phyloP scores from a whole-genome alignment of 2,888 invertebrate species.

The Tipula helvola region DNA sequence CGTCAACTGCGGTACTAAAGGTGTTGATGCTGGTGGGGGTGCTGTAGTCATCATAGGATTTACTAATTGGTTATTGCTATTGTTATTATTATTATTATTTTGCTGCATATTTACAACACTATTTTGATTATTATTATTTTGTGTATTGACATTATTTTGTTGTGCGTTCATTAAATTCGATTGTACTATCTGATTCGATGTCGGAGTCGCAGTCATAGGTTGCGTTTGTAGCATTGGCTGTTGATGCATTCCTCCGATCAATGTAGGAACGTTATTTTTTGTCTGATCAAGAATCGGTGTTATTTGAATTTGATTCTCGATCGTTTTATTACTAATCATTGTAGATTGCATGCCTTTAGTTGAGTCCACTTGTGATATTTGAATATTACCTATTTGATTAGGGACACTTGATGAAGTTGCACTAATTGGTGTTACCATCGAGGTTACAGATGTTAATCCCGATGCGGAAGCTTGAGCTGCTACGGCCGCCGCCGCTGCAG shows the following conservation, averaged over 20 bases:
- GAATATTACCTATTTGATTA: conserved; percentile 37
- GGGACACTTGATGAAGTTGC: conserved; percentile 24
- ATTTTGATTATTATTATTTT: conserved; percentile 5
- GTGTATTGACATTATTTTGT: conserved; percentile 4
- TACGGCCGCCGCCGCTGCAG: conserved; percentile 11
- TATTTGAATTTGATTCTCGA: conserved; percentile 37
- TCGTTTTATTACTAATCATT: conserved; percentile 24
- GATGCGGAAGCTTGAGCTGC: background rate
- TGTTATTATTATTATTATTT: background rate
- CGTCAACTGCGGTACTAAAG: conserved; percentile 40
- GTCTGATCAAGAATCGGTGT: conserved; percentile 31
- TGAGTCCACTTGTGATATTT: conserved; percentile 35
- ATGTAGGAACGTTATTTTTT: conserved; percentile 12
- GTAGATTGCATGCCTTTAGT: conserved; percentile 19
- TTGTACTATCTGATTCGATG: conserved; percentile 8
- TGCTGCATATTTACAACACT: conserved; percentile 6
- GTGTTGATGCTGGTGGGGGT: conserved; percentile 12
- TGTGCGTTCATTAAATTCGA: conserved; percentile 12
- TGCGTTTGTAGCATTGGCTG: conserved; percentile 14
- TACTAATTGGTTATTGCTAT: conserved; percentile 11
- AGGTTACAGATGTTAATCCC: conserved; percentile 16
- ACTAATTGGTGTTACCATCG: conserved; percentile 14
- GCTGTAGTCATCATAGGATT: conserved; percentile 5
- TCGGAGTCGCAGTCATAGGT: conserved; percentile 12
- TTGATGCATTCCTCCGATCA: conserved; percentile 17